phyloP scores from a whole-genome alignment of 2,888 invertebrate genomes.

The Lottia scabra region DNA sequence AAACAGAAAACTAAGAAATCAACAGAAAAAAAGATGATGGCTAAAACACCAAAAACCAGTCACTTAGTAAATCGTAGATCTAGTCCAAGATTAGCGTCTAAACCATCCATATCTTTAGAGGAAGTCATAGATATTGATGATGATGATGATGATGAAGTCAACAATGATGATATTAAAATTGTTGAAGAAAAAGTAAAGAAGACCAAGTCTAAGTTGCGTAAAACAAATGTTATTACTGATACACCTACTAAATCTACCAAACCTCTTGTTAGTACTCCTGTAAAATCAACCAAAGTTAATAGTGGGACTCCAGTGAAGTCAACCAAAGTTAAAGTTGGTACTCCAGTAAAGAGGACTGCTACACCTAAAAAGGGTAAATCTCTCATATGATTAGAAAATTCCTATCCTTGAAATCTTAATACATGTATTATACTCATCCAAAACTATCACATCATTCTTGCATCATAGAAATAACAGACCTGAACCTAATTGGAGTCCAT shows the following conservation, averaged over 20 bases:
- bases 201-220: constrained; percentile 14
- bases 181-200: constrained; percentile 3
- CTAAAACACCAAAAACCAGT: constrained; percentile 23
- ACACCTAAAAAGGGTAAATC: constrained; percentile 7
- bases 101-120: not conserved
- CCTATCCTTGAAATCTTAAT: too few species aligned
- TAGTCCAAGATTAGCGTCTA: not conserved
- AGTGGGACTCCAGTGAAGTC: not conserved
- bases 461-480: too few species aligned
- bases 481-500: too few species aligned
- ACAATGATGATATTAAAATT: not conserved
- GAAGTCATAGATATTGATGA: constrained; percentile 2
- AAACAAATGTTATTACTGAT: too few species aligned
- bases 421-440: too few species aligned
- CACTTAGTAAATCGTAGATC: not conserved
- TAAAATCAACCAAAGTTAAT: not conserved
- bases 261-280: not conserved
- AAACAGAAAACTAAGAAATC: constrained; percentile 21
- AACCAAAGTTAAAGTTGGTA: not conserved
- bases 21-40: constrained; percentile 6
- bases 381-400: too few species aligned
- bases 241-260: too few species aligned
- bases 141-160: constrained; percentile 6
- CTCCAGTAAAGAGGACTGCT: constrained; percentile 7
- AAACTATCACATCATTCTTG: too few species aligned